Evolutionary conservation across 1,140 invertebrate genomes (phyloP), one percentile per base, ranked within the genome.

Genomic region (Drosophila novamexicana): DNA sequence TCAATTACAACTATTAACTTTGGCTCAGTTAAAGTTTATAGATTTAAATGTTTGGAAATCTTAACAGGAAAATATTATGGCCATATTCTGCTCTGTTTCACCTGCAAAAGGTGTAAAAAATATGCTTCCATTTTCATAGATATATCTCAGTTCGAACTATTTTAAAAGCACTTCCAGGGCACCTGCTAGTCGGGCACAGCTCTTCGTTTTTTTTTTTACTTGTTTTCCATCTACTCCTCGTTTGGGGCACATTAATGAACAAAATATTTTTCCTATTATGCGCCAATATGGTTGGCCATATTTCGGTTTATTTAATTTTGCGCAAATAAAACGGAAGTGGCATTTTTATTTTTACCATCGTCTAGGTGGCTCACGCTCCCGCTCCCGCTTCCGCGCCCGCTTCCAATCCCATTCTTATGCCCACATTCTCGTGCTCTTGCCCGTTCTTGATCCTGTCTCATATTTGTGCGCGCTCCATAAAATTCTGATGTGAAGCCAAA

Each of bases 251-350:
- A 89, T 89, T 89, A 88, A 88, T 89, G 83, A 88, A 84, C 75
- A 88, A 84, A 89, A 88, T 89, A 89, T 84, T 89, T 89, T 89
- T 62, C 50, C 84, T 82, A 89, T 89, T 89, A 89, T 89, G 85
- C 84, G 80, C 84, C 84, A 89, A 89, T 89, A 89, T 89, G 85
- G 84, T 89, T 65, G 78, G 77, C 84, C 84, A 89, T 89, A 89
- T 89, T 89, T 89, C 84, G 84, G 84, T 89, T 89, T 89, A 89
- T 89, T 89, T 89, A 89, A 89, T 89, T 89, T 89, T 89, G 84
- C 68, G 84, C 84, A 89, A 89, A 89, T 89, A 89, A 89, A 89
- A 89, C 81, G 84, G 85, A 89, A 89, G 84, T 89, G 85, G 84
- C 84, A 72, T 75, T 88, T 88, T 89, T 89, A 89, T 89, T 81